phyloP scores from a whole-genome alignment of 1,140 invertebrate genomes.

The Pseudoatta argentina region DNA sequence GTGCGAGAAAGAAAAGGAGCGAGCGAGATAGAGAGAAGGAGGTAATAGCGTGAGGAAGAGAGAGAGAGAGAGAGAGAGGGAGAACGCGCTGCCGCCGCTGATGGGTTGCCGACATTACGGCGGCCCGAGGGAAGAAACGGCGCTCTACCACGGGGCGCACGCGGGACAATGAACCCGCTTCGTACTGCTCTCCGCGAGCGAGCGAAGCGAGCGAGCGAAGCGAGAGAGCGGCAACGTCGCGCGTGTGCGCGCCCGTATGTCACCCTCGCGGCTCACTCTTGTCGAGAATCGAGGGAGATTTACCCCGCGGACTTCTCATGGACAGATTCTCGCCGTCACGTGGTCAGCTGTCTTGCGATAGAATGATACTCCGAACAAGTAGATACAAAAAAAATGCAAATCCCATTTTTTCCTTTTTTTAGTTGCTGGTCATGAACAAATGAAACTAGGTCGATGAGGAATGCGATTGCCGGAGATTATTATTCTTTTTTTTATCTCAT shows the following conservation, averaged over 20 bases:
- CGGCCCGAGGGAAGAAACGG: constrained; percentile 67
- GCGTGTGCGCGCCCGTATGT: constrained; percentile 68
- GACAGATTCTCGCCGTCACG: constrained; percentile 1
- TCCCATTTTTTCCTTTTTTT: neutral
- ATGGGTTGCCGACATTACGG: too few species aligned
- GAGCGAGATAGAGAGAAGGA: neutral
- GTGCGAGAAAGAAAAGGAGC: constrained; percentile 10
- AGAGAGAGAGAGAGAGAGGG: neutral
- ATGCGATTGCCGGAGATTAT: neutral
- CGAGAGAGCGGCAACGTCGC: constrained; percentile 39
- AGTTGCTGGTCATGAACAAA: neutral
- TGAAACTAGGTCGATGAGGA: neutral
- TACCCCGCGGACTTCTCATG: constrained; percentile 24
- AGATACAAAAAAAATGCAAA: neutral
- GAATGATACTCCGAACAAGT: constrained; percentile 11
- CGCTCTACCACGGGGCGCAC: constrained; percentile 74
- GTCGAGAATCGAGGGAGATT: constrained; percentile 6
- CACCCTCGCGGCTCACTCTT: constrained; percentile 59
- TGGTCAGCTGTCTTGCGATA: neutral
- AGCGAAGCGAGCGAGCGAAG: constrained; percentile 31
- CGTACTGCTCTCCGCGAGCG: constrained; percentile 75
- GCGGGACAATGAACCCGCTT: constrained; percentile 83
- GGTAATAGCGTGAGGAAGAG: neutral
- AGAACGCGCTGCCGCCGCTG: constrained; percentile 17
- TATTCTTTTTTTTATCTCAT: neutral